These are phyloP conservation scores for Callipepla californica DNA, from an alignment of 2,113 vertebrate species.

Conservation along the genomic window DNA sequence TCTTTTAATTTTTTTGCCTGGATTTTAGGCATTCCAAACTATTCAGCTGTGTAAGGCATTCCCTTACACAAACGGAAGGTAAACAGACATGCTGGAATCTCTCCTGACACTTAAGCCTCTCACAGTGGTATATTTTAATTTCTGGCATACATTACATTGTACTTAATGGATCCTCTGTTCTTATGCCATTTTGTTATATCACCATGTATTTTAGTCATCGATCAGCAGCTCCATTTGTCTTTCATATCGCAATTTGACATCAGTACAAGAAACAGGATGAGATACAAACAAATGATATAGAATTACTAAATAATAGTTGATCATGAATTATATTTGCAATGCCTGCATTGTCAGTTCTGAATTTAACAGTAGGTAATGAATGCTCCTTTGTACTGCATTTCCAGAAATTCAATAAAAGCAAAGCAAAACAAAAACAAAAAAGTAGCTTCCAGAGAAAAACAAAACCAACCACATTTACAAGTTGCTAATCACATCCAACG, in stretches of 20 bases:
- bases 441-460: neutral
- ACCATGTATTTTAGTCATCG: neutral
- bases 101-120: neutral
- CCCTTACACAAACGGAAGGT: neutral
- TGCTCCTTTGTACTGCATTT: neutral
- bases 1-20: neutral
- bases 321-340: neutral
- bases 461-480: neutral
- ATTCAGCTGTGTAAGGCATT: no score
- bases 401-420: neutral
- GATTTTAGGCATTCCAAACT: neutral
- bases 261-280: slow-evolving; percentile 13
- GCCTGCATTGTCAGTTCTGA: neutral
- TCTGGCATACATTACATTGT: neutral
- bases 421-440: neutral
- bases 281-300: slow-evolving; percentile 4
- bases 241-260: slow-evolving; percentile 26
- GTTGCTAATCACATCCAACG: neutral
- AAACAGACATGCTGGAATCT: neutral
- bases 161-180: slow-evolving; percentile 20
- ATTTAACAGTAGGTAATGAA: slow-evolving; percentile 20
- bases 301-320: slow-evolving; percentile 39
- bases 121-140: neutral
- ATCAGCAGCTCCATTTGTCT: slow-evolving; percentile 45
- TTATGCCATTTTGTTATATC: slow-evolving; percentile 38